Conservation (phyloP, 2,113 vertebrate genomes). For the Recurvirostra avosetta region DNA sequence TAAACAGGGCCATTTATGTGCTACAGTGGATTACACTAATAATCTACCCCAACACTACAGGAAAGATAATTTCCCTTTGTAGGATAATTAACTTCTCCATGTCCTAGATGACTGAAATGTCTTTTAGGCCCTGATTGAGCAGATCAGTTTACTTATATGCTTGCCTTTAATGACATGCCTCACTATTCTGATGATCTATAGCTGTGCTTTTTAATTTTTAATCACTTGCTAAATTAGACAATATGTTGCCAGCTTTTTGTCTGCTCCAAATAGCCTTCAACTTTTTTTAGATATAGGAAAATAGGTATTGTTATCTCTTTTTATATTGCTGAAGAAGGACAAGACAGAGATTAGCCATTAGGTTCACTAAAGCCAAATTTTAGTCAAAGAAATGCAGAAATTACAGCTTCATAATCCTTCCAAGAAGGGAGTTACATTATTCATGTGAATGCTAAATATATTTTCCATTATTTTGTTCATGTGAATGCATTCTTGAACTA, state of each 20-base stretch:
- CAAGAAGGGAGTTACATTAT: conserved; percentile 60
- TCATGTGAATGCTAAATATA: conserved; percentile 64
- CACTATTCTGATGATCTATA: not conserved
- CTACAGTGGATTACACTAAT: not conserved
- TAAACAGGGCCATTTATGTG: not conserved
- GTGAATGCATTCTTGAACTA: conserved; percentile 43
- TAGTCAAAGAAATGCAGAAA: conserved; percentile 49
- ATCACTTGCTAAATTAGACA: not conserved
- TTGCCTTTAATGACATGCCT: not conserved
- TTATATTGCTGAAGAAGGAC: not conserved
- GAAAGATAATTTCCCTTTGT: not conserved
- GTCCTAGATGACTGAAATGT: not conserved
- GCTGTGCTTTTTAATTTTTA: not conserved
- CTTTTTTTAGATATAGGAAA: not conserved
- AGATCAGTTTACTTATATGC: not conserved
- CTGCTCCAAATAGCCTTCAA: not conserved
- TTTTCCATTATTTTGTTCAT: conserved; percentile 63
- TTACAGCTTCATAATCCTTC: conserved; percentile 28
- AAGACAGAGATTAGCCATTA: not conserved
- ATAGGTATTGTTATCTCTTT: not conserved
- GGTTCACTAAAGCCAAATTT: conserved; percentile 47
- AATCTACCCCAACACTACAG: not conserved
- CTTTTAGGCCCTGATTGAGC: not conserved
- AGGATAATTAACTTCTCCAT: not conserved
- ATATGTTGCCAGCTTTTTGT: not conserved